Conservation (phyloP, 2,888 invertebrate genomes). For the Hydropsyche betteni region DNA sequence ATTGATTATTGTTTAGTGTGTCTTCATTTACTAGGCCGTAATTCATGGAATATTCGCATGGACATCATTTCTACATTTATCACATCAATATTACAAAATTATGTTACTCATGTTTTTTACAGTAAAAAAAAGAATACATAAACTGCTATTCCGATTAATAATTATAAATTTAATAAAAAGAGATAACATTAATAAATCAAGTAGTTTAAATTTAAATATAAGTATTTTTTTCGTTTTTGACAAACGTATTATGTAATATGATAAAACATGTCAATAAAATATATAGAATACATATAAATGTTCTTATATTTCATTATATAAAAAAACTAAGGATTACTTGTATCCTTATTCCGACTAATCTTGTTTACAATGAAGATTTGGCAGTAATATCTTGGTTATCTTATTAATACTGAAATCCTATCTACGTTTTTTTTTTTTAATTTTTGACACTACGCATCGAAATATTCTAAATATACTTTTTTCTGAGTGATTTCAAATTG, state of each 20-base stretch:
- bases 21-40: no score
- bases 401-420: conserved; percentile 47
- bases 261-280: conserved; percentile 36
- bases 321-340: not conserved
- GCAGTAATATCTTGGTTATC: conserved; percentile 46
- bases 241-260: not conserved
- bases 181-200: conserved; percentile 17
- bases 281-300: conserved; percentile 14
- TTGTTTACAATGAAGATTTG: conserved; percentile 33
- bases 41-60: no score
- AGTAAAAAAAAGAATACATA: not conserved
- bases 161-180: conserved; percentile 2
- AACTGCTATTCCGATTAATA: not conserved
- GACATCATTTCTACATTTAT: no score
- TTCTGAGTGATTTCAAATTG: conserved; percentile 40
- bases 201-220: not conserved
- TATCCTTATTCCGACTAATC: conserved; percentile 17
- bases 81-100: no score
- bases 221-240: not conserved
- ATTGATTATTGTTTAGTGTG: no score
- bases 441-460: conserved; percentile 39
- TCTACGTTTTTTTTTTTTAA: conserved; percentile 37
- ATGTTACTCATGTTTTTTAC: no score
- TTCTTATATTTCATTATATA: conserved; percentile 5
- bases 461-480: conserved; percentile 27